Evolutionary conservation across 2,113 vertebrate species (phyloP).

Genomic region (Ceyx cyanopectus): DNA sequence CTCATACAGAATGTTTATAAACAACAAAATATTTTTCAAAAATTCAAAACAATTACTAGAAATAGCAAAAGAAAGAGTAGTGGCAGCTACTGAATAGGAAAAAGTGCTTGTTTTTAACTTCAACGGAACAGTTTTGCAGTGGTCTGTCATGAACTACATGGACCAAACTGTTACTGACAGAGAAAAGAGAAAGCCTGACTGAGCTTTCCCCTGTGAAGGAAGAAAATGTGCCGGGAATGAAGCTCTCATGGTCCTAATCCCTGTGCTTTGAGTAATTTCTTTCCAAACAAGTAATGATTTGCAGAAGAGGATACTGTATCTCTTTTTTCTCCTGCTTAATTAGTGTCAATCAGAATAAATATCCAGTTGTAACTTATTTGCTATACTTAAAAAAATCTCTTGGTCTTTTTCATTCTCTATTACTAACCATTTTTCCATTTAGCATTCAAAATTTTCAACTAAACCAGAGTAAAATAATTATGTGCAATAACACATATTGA

Average conservation of each 20-base stretch:
- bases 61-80: not conserved
- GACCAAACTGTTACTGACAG: not conserved
- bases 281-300: not conserved
- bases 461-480: not conserved
- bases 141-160: not conserved
- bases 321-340: not conserved
- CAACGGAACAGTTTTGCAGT: not conserved
- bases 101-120: not conserved
- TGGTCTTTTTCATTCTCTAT: not conserved
- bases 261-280: not conserved
- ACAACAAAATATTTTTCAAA: not conserved
- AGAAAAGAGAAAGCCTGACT: not conserved
- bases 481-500: not conserved
- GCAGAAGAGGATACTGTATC: not conserved
- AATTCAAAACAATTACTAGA: not conserved
- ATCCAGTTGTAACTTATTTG: not conserved
- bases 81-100: not conserved
- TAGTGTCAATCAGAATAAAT: not conserved
- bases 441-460: not conserved
- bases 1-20: not conserved
- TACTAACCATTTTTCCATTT: not conserved
- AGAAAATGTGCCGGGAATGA: not conserved
- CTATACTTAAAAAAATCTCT: not conserved
- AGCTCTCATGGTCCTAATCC: not conserved
- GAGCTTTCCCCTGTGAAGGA: not conserved